Base-by-base conservation (phyloP, 2,797 vertebrate genomes). In the Enoplosus armatus region DNA sequence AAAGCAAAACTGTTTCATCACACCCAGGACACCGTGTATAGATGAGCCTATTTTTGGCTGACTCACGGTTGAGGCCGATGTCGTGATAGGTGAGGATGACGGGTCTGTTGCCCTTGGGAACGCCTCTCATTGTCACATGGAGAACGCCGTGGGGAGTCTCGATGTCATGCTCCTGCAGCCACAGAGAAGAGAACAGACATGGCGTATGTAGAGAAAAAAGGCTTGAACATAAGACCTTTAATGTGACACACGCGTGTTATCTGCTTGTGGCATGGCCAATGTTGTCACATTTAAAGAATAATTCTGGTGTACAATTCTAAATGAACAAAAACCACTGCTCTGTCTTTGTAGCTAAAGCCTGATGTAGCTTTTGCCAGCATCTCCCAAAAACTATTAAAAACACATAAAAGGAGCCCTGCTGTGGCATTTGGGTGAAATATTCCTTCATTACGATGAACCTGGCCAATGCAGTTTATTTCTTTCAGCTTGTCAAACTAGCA, bases 31-130 rank as follows among this genome's bases (percentile, higher is more conserved):
- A 41, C 6, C 9, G 53, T 35, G 47, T 15, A 62, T 55, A 18
- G 33, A 62, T 45, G 16, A 29, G 22, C 18, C n/a, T 66, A 22
- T 79, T 77, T 82, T 27, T 29, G 67, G 65, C 73, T 43, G 65
- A 97, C 97, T 96, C 95, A 99, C 98, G 98, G 92, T 99, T 99
- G 87, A 99, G 97, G 82, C 98, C 98, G 75, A 99, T 99, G 94
- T 99, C 98, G 68, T 99, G 98, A 83, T 98, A 99, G 54, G 98
- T 99, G 87, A 99, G 96, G 94, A 99, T 98, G 94, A 98, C 96
- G 0, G 98, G 98, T 92, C 97, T 95, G 93, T 97, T 99, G 90
- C 97, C 97, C 88, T 97, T 98, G 39, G 96, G 96, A 54, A 93
- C 94, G 50, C 98, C 98, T 91, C 97, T 94, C 95, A 99, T 96